These are phyloP conservation scores for Mobula hypostoma DNA, from an alignment of 2,113 vertebrate genomes.

Conservation along the genomic window DNA sequence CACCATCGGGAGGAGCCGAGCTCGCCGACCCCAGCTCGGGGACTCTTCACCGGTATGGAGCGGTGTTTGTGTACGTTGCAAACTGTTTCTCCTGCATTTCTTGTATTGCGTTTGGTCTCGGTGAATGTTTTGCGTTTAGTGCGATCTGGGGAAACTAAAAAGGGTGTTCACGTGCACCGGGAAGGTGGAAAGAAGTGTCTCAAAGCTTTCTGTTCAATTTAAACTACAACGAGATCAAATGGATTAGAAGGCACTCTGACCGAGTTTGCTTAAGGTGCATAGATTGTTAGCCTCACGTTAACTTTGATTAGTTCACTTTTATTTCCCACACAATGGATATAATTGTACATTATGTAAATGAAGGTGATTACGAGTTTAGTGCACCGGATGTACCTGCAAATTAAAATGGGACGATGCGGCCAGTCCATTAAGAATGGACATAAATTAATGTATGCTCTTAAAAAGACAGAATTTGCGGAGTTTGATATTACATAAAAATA, in stretches of 20 bases:
- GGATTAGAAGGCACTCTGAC: not conserved
- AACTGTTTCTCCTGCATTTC: constrained; percentile 35
- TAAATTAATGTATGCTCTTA: not conserved
- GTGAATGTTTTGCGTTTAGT: not conserved
- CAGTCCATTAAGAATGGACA: not conserved
- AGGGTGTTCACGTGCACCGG: no score
- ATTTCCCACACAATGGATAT: no score
- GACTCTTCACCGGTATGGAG: constrained; percentile 99
- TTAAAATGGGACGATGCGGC: not conserved
- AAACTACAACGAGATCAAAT: not conserved
- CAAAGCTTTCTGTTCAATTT: not conserved
- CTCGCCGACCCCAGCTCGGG: constrained; percentile 82
- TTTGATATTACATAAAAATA: not conserved
- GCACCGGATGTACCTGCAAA: not conserved
- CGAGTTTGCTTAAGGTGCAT: not conserved
- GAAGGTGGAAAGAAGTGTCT: no score
- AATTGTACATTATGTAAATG: not conserved
- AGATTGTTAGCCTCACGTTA: not conserved
- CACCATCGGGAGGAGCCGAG: constrained; percentile 79
- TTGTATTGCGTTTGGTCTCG: not conserved
- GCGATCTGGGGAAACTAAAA: not conserved
- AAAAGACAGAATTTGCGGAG: not conserved
- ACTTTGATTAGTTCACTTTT: not conserved
- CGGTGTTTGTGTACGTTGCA: constrained; percentile 93
- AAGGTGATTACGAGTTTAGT: not conserved